Base-by-base conservation (phyloP, 2,797 vertebrate species). In the Siniperca scherzeri region DNA sequence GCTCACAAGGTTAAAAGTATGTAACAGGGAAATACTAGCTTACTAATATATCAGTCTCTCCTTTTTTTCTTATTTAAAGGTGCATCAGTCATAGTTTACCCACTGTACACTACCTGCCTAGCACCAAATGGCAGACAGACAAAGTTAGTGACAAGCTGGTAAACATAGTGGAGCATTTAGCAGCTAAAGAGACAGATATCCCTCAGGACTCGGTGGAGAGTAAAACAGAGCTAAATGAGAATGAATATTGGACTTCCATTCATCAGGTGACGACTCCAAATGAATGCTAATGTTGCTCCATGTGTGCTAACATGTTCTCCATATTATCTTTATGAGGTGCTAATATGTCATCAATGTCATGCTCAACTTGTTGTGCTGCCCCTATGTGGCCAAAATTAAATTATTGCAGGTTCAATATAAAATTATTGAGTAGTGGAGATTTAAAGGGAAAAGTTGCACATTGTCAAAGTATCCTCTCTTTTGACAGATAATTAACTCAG, bases 401-500 rank as follows among this genome's bases (percentile, higher is more conserved):
- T 33, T 33, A 9, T 59, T 9, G 30, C 16, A 36, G 57, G 30
- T 60, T 59, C 30, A 59, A 59, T 59, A 10, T 59, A 33, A 33
- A 19, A 59, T 19, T 33, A 60, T 10, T 19, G 3, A n/a, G 21
- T 10, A 52, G 3, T 22, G 21, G 21, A 22, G 50, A 8, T 52
- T 52, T 22, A 61, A 36, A 61, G 9, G 21, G 2, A n/a, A 38
- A 40, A n/a, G 21, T n/a, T 38, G 21, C 5, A 13, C 11, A n/a
- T 36, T n/a, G 27, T 52, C 10, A 21, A 38, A n/a, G 4, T 36
- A 5, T 56, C 33, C n/a, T 72, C 25, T 85, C 25, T 50, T 60
- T 44, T 67, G 4, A 74, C 67, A 83, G 81, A 77, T n/a, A 36
- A 38, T 30, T 25, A 52, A 27, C 25, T 0, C 38, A 16, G 30